Evolutionary conservation across 1,140 invertebrate genomes (phyloP).

Genomic region (Zaprionus capensis): DNA sequence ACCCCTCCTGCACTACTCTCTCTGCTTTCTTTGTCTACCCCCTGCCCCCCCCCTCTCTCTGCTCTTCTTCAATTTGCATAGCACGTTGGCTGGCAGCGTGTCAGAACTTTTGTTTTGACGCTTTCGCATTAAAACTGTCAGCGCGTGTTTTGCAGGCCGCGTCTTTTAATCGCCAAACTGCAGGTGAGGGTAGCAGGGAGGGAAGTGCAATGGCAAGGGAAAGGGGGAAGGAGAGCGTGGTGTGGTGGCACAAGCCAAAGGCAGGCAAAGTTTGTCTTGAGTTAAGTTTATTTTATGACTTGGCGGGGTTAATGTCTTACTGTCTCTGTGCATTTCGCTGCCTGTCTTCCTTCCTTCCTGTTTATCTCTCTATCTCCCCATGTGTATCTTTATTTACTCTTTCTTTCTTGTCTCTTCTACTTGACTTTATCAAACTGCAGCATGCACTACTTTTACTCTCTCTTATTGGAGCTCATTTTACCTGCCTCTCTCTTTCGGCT

Average conservation of each 20-base stretch:
- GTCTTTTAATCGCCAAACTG: constrained; percentile 28
- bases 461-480: not conserved
- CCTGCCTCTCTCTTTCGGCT: not conserved
- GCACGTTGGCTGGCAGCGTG: constrained; percentile 44
- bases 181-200: not conserved
- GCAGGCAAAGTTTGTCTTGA: constrained; percentile 45
- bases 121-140: constrained; percentile 73
- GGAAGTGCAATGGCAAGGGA: not conserved
- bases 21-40: not conserved
- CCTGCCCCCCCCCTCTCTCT: not conserved
- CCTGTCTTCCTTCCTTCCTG: not conserved
- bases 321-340: not conserved
- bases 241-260: not conserved
- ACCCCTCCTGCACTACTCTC: not conserved
- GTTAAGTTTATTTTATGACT: not conserved
- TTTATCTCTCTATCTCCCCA: not conserved
- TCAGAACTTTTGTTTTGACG: constrained; percentile 46
- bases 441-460: not conserved
- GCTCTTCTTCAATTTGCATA: constrained; percentile 47
- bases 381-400: not conserved
- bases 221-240: not conserved
- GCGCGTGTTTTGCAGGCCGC: constrained; percentile 60
- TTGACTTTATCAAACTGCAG: not conserved
- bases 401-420: not conserved
- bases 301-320: not conserved